These are phyloP conservation scores for Myripristis murdjan DNA, from an alignment of 2,797 vertebrate species.

Conservation along the genomic window DNA sequence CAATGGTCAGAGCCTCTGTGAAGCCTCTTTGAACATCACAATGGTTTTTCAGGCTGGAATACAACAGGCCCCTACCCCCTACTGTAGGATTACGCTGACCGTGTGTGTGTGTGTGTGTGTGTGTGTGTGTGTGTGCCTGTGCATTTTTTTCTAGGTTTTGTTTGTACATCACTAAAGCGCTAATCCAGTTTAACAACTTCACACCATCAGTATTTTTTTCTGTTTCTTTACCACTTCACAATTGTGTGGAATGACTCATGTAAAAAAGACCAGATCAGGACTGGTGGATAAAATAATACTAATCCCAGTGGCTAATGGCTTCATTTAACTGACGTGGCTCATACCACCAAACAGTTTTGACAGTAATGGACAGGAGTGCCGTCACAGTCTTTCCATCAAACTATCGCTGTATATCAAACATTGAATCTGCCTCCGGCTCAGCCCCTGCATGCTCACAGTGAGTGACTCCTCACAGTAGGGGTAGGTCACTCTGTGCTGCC, in stretches of 20 bases:
- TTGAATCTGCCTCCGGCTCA: conserved; percentile 31
- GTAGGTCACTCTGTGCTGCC: conserved; percentile 51
- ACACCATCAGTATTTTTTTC: conserved; percentile 4
- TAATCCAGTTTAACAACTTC: conserved; percentile 52
- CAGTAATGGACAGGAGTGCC: conserved; percentile 15
- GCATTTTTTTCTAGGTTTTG: too few species aligned
- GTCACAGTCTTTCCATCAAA: conserved; percentile 13
- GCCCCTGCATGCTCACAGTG: conserved; percentile 17
- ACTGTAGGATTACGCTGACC: conserved; percentile 80
- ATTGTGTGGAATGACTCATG: conserved; percentile 6
- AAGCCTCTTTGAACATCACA: conserved; percentile 81
- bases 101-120: conserved; percentile 30
- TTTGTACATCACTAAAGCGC: conserved; percentile 46
- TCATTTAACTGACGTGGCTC: conserved; percentile 19
- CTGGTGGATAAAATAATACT: conserved; percentile 5
- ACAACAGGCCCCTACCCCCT: conserved; percentile 81
- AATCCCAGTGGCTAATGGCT: conserved; percentile 5
- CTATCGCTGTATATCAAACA: conserved; percentile 36
- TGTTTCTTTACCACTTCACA: conserved; percentile 21
- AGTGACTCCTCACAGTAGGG: conserved; percentile 53
- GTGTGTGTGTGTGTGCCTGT: conserved; percentile 9
- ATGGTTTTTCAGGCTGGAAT: conserved; percentile 71
- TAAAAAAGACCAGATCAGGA: not conserved
- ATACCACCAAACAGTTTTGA: conserved; percentile 14
- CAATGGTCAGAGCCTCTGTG: conserved; percentile 80